phyloP scores from a whole-genome alignment of 2,888 invertebrate genomes.

The Pilophorus perplexus region DNA sequence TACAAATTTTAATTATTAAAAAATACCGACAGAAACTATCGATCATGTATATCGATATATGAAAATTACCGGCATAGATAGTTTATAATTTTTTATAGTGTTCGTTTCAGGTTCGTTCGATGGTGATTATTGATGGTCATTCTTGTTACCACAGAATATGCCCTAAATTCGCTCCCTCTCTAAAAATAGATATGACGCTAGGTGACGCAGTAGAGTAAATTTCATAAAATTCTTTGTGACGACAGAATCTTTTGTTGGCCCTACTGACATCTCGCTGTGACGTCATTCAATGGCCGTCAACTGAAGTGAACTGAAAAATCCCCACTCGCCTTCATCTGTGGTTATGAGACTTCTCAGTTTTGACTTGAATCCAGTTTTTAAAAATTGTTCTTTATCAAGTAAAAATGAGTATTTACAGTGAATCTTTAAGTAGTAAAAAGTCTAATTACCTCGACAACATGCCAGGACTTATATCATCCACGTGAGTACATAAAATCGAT shows the following conservation, averaged over 20 bases:
- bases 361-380: constrained; percentile 28
- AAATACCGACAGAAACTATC: no score
- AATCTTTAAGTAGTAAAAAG: constrained; percentile 34
- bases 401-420: constrained; percentile 47
- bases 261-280: neutral
- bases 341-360: constrained; percentile 29
- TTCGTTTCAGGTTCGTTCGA: no score
- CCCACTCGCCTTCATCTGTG: constrained; percentile 19
- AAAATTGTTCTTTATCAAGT: constrained; percentile 42
- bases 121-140: no score
- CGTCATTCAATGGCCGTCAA: constrained; percentile 21
- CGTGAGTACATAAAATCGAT: constrained; percentile 40
- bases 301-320: neutral
- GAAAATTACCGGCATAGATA: no score
- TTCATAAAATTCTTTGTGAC: no score
- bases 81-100: no score
- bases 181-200: no score
- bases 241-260: constrained; percentile 7
- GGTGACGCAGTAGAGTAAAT: no score
- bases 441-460: constrained; percentile 40
- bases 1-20: no score
- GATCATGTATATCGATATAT: no score
- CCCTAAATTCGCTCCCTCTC: no score
- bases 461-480: constrained; percentile 45
- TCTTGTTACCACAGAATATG: no score